A percentile compares a stretch with the other conserved stretches of the same genome.
These are phyloP conservation scores for Myathropa florea DNA, from an alignment of 2,888 invertebrate genomes.

Conservation along the genomic window DNA sequence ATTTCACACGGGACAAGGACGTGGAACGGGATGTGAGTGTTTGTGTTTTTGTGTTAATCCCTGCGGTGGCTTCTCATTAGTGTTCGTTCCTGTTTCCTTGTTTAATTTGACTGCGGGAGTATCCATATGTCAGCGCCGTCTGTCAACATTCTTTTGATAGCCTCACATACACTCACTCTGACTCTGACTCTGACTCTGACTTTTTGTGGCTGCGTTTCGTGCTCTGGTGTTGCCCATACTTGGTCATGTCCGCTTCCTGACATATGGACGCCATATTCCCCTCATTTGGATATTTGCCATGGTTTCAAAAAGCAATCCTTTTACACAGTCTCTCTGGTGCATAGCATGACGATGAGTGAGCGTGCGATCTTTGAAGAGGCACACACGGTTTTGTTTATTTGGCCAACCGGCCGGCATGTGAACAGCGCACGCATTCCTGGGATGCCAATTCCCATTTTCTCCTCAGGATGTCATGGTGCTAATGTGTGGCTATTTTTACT, in stretches of 20 bases:
- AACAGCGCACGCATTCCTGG: constrained; percentile 52
- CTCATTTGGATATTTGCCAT: constrained; percentile 62
- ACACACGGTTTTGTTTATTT: constrained; percentile 58
- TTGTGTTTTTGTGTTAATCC: not conserved
- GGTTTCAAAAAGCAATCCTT: constrained; percentile 35
- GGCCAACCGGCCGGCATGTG: not conserved
- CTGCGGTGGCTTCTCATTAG: constrained; percentile 25
- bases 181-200: constrained; percentile 31
- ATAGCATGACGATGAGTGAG: constrained; percentile 68
- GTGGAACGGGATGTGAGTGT: constrained; percentile 16
- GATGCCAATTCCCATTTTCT: constrained; percentile 46
- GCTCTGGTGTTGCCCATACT: constrained; percentile 26
- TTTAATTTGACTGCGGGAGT: constrained; percentile 23
- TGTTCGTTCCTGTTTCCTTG: constrained; percentile 24
- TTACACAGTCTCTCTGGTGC: constrained; percentile 48
- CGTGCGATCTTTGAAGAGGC: constrained; percentile 58
- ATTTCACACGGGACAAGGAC: constrained; percentile 26
- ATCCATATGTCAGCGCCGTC: constrained; percentile 21
- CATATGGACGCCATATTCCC: constrained; percentile 58
- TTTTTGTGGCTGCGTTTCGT: constrained; percentile 41
- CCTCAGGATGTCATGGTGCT: constrained; percentile 61
- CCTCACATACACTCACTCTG: not conserved
- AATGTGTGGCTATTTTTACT: constrained; percentile 60
- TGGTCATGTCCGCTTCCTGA: constrained; percentile 5
- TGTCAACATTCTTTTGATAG: constrained; percentile 65